A percentile compares a stretch with the other conserved stretches of the same genome.
These are phyloP conservation scores for Catagonus wagneri DNA, from an alignment of 2,113 vertebrate genomes.

Conservation along the genomic window DNA sequence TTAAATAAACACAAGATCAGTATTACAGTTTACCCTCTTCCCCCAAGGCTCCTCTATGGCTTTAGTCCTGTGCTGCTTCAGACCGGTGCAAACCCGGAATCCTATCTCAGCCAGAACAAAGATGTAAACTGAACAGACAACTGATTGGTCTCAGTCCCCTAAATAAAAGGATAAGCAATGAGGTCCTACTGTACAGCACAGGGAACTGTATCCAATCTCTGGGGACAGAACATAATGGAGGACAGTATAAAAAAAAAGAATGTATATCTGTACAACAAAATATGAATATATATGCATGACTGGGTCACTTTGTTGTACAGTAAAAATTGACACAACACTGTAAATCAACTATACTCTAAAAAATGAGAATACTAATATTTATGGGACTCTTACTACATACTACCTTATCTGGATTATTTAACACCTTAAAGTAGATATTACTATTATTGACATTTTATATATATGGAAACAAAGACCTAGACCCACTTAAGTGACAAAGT, in stretches of 20 bases:
- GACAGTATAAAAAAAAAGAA: no score
- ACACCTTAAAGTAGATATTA: neutral
- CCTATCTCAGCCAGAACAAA: fast-evolving
- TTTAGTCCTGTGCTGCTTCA: fast-evolving
- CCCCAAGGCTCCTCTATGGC: no score
- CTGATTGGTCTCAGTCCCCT: neutral
- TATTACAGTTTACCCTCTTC: neutral
- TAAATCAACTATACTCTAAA: no score
- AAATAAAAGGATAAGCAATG: neutral
- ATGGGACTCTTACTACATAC: neutral
- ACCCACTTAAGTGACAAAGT: neutral
- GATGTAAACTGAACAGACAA: fast-evolving
- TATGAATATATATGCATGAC: no score
- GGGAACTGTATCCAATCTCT: no score
- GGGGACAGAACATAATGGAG: no score
- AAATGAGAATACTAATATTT: no score
- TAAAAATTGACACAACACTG: no score
- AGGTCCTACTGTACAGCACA: no score
- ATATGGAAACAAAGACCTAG: neutral
- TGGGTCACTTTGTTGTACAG: no score
- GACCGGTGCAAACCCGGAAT: neutral
- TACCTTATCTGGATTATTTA: neutral
- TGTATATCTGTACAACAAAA: no score
- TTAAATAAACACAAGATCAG: neutral
- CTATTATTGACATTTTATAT: neutral